Percentiles rank a stretch among this genome's conserved stretches.
Evolutionary conservation across 2,888 invertebrate species (phyloP).

Genomic region (Eudasyphora cyanicolor): DNA sequence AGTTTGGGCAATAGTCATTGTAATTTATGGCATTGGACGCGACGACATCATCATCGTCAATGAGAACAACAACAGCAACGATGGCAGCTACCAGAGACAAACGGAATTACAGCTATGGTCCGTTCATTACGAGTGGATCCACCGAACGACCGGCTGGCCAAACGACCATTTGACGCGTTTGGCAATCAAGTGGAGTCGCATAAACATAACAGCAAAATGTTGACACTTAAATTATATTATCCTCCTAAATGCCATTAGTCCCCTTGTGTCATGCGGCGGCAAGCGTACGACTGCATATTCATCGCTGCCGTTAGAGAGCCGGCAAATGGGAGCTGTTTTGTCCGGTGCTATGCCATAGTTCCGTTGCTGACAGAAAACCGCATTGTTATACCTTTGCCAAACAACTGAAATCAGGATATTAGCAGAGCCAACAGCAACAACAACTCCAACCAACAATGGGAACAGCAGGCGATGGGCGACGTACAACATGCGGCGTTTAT

Average conservation of each 20-base stretch:
- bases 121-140: background rate
- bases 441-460: too few species aligned
- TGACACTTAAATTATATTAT: conserved; percentile 77
- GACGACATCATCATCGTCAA: conserved; percentile 30
- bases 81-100: background rate
- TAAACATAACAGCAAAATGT: conserved; percentile 68
- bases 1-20: conserved; percentile 58
- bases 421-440: conserved; percentile 17
- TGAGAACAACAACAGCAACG: background rate
- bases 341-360: background rate
- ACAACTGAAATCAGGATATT: conserved; percentile 32
- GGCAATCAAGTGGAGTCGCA: conserved; percentile 62
- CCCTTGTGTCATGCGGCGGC: conserved; percentile 2
- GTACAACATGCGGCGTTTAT: conserved; percentile 14
- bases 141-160: background rate
- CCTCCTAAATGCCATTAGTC: conserved; percentile 66
- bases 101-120: conserved; percentile 9
- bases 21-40: conserved; percentile 59
- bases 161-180: conserved; percentile 40
- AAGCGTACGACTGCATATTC: background rate
- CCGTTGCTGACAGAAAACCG: conserved; percentile 30
- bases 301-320: background rate
- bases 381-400: conserved; percentile 35
- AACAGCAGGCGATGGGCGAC: too few species aligned
- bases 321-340: background rate